Evolutionary conservation across 1,140 invertebrate species (phyloP).

Genomic region (Eulimnadia texana): DNA sequence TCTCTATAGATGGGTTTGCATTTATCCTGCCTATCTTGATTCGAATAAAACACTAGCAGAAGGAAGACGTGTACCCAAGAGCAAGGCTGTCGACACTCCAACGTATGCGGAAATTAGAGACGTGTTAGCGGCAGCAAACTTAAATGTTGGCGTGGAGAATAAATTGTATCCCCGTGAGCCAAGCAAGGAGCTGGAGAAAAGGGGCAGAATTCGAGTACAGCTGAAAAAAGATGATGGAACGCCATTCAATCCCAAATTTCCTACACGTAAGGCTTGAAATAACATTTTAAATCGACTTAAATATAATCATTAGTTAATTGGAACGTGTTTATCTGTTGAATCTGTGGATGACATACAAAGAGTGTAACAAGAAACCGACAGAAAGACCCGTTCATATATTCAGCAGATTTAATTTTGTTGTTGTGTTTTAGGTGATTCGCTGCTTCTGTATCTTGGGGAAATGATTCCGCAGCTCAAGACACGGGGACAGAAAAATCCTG

Average conservation of each 20-base stretch:
- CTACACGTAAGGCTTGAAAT: constrained; percentile 38
- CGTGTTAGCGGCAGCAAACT: constrained; percentile 62
- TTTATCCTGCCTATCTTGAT: constrained; percentile 93
- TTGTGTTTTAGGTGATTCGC: constrained; percentile 43
- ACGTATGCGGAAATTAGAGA: constrained; percentile 85
- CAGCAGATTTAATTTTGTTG: constrained; percentile 3
- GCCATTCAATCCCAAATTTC: constrained; percentile 53
- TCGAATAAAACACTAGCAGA: constrained; percentile 77
- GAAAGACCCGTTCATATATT: neutral
- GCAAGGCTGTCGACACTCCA: constrained; percentile 81
- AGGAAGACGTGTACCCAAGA: constrained; percentile 68
- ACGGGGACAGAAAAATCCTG: constrained; percentile 38
- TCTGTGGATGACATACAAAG: no score
- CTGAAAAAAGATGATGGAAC: constrained; percentile 82
- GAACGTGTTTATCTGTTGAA: no score
- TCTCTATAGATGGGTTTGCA: constrained; percentile 75
- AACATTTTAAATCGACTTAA: no score
- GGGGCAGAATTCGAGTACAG: constrained; percentile 81
- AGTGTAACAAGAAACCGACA: no score
- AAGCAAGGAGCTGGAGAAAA: constrained; percentile 66
- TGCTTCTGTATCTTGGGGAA: constrained; percentile 59
- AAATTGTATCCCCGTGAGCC: constrained; percentile 83
- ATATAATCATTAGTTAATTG: no score
- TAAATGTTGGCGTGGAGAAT: constrained; percentile 81
- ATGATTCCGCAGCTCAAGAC: constrained; percentile 88